These are phyloP conservation scores for Andrena cerasifolii DNA, from an alignment of 1,140 invertebrate species.

Conservation along the genomic window DNA sequence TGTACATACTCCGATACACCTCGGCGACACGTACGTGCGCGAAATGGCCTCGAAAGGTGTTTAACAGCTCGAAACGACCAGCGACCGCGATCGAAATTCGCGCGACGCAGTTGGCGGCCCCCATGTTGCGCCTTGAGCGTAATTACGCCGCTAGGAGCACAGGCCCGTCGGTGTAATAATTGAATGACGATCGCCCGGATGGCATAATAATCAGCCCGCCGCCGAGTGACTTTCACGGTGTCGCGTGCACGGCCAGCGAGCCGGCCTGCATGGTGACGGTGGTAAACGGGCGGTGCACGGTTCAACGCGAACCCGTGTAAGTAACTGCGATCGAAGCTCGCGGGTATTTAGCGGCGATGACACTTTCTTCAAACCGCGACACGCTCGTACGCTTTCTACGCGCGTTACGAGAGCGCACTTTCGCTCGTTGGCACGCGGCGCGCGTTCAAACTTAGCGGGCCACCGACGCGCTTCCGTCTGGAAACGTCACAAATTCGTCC, in stretches of 20 bases:
- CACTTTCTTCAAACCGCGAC: slow-evolving; percentile 13
- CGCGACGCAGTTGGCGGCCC: slow-evolving; percentile 26
- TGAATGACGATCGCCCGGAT: slow-evolving; percentile 57
- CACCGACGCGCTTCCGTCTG: too few relatives aligned
- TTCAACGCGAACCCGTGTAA: not conserved
- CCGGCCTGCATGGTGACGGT: not conserved
- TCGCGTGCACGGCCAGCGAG: not conserved
- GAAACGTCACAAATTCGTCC: not conserved
- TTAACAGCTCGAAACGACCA: slow-evolving; percentile 29
- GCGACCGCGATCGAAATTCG: slow-evolving; percentile 48
- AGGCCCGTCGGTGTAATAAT: slow-evolving; percentile 51
- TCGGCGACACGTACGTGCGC: too few relatives aligned
- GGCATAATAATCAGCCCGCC: slow-evolving; percentile 58
- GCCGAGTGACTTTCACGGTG: slow-evolving; percentile 46
- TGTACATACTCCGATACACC: too few relatives aligned
- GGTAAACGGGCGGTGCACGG: not conserved
- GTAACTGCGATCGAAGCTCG: not conserved
- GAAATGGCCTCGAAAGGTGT: too few relatives aligned
- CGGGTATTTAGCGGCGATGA: not conserved
- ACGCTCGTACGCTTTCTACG: slow-evolving; percentile 28
- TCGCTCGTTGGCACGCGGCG: too few relatives aligned
- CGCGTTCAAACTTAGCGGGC: too few relatives aligned
- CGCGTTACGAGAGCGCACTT: not conserved
- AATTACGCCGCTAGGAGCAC: slow-evolving; percentile 50
- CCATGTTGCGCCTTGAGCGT: slow-evolving; percentile 28